Evolutionary conservation across 92 coral and sea anemone species (phyloP).

Genomic region (Zoanthus solanderi): DNA sequence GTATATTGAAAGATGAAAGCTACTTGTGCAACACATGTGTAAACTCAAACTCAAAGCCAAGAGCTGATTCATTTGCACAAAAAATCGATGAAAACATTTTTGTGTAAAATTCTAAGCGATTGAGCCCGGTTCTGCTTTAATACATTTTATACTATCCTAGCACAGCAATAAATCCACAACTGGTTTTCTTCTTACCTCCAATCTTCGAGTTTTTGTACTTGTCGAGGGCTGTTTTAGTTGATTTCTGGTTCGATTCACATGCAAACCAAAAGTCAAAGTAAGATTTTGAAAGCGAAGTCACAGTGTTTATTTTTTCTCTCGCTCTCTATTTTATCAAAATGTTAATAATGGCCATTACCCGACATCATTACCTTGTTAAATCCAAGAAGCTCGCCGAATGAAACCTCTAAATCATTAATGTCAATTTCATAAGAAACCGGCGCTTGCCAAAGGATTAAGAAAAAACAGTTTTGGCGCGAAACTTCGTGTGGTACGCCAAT

Average conservation of each 20-base stretch:
- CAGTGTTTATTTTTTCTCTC: neutral
- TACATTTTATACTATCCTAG: too few species aligned
- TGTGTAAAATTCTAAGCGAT: too few species aligned
- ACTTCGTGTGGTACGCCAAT: neutral
- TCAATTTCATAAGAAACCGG: neutral
- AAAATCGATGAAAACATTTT: too few species aligned
- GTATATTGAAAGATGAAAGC: too few species aligned
- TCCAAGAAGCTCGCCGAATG: neutral
- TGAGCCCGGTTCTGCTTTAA: too few species aligned
- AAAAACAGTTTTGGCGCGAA: constrained; percentile 29
- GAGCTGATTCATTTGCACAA: too few species aligned
- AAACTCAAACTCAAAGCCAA: too few species aligned
- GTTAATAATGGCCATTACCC: neutral
- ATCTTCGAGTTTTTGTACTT: too few species aligned
- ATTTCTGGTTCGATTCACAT: neutral
- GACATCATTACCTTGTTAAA: neutral
- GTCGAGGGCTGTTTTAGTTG: neutral
- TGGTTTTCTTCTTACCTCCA: too few species aligned
- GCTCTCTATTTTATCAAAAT: neutral
- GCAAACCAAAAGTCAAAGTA: neutral
- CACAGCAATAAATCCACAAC: too few species aligned
- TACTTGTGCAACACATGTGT: too few species aligned
- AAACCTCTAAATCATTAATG: constrained; percentile 19
- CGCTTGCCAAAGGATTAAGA: constrained; percentile 12
- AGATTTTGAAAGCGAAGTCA: too few species aligned